Evolutionary conservation across 2,888 invertebrate species (phyloP).

Genomic region (Drosophila paramelanica): DNA sequence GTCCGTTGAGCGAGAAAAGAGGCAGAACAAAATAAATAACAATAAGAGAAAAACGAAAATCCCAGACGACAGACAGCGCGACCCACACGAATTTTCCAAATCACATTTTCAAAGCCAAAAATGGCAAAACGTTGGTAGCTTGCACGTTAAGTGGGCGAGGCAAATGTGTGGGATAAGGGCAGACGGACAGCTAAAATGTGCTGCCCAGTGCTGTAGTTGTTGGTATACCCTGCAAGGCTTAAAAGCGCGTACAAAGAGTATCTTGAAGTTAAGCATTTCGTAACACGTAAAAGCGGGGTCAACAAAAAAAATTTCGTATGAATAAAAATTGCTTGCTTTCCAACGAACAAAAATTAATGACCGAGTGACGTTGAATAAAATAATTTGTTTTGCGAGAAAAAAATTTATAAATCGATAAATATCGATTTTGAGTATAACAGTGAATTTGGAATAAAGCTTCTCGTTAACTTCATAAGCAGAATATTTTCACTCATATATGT

Average conservation of each 20-base stretch:
- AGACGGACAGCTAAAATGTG: background rate
- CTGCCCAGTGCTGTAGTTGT: constrained; percentile 10
- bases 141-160: no score
- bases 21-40: constrained; percentile 17
- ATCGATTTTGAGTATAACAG: no score
- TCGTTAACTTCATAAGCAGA: background rate
- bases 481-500: background rate
- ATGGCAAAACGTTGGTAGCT: constrained; percentile 4
- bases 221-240: background rate
- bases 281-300: no score
- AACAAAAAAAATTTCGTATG: no score
- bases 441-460: background rate
- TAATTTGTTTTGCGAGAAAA: no score
- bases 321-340: no score
- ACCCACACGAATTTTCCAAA: constrained; percentile 71
- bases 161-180: background rate
- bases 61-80: constrained; percentile 31
- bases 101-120: constrained; percentile 68
- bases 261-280: background rate
- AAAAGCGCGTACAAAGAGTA: background rate
- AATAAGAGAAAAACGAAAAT: constrained; percentile 26
- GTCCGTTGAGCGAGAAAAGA: constrained; percentile 48
- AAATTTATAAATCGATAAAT: no score
- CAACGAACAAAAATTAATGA: no score
- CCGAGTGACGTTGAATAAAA: no score